Evolutionary conservation across 1,140 invertebrate species (phyloP).

Genomic region (Drosophila tsacasi): DNA sequence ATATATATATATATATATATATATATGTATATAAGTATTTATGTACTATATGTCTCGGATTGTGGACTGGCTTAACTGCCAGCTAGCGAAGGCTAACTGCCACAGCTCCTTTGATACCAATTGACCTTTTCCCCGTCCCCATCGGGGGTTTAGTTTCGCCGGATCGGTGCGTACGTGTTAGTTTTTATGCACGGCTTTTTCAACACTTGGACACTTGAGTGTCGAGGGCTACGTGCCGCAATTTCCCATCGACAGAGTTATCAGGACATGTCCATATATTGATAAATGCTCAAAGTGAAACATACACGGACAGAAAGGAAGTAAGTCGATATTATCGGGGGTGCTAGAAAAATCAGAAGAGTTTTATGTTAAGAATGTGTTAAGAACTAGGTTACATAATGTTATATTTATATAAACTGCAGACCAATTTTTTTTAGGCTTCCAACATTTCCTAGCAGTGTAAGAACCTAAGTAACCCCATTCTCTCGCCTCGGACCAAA

Average conservation of each 20-base stretch:
- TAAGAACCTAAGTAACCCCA: slow-evolving; percentile 12
- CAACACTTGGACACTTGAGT: slow-evolving; percentile 77
- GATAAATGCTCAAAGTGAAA: slow-evolving; percentile 69
- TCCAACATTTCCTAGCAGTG: neutral
- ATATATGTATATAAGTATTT: neutral
- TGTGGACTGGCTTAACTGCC: slow-evolving; percentile 46
- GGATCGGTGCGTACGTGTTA: slow-evolving; percentile 71
- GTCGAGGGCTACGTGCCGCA: slow-evolving; percentile 68
- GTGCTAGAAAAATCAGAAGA: neutral
- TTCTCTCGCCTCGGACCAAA: neutral
- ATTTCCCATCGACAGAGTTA: slow-evolving; percentile 74
- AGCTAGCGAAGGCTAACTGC: slow-evolving; percentile 6
- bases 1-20: slow-evolving; percentile 1
- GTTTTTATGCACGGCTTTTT: slow-evolving; percentile 69
- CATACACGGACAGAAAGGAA: slow-evolving; percentile 20
- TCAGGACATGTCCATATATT: slow-evolving; percentile 74
- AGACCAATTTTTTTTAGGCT: neutral
- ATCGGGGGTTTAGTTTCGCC: slow-evolving; percentile 10
- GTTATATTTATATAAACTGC: no score
- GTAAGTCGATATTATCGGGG: neutral
- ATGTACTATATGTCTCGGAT: neutral
- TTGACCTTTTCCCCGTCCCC: neutral
- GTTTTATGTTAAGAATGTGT: neutral
- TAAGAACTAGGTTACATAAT: no score
- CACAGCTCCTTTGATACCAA: slow-evolving; percentile 5